Evolutionary conservation across 2,113 vertebrate species (phyloP), one percentile per base, ranked within the genome.

Genomic region (Aptenodytes forsteri): DNA sequence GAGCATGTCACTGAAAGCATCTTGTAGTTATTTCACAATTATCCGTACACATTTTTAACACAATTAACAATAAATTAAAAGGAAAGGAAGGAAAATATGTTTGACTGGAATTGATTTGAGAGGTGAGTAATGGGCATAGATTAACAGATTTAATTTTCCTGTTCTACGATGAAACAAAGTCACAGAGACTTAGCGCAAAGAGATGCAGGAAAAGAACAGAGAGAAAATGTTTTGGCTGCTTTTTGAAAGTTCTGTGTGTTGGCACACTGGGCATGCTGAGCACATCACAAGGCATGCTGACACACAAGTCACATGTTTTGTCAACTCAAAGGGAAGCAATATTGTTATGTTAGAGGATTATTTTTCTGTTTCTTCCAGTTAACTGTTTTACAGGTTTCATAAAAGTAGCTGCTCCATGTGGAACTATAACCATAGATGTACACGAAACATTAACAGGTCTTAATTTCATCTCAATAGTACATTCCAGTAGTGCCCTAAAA

Each of bases 111-210:
- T 94, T 92, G 47, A 82, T 95, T 93, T 92, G 81, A 95, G 89
- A 93, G 70, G 69, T 96, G 92, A 89, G 88, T 95, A 96, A 93
- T 94, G 81, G 96, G 79, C 70, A 77, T 44, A 95, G 86, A 97
- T 71, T 95, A 97, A 86, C 64, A 94, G 93, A 94, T 97, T 96
- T 97, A 94, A 97, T 96, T 97, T 97, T 90, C 88, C 78, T 94
- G 44, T 92, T 95, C 69, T 89, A 94, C 83, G 85, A n/a, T 80
- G 93, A 94, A 96, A 85, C 83, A 81, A 96, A 96, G 91, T 95
- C 95, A 95, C 7, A 86, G 91, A 97, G 84, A 95, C 36, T 94
- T 94, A 95, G 76, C 83, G 95, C 78, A 97, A 97, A 97, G 86
- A 23, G 19, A 89, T 95, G 82, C 87, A 73, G 46, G 70, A 97